Evolutionary conservation across 2,888 invertebrate species (phyloP), one percentile per base, ranked within the genome.

Genomic region (Tenthredo notha): DNA sequence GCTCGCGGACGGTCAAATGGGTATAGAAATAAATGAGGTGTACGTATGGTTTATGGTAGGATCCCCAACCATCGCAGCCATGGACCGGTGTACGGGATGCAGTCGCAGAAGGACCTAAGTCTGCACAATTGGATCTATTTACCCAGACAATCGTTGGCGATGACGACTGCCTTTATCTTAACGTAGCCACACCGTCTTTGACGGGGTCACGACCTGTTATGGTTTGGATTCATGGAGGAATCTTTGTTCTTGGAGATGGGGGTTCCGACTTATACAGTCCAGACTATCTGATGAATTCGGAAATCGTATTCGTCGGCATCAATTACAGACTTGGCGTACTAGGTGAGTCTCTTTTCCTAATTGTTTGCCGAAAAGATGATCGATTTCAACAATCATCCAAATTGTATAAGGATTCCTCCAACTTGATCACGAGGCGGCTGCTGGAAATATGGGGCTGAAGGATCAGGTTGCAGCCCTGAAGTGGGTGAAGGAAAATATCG

Each of bases 11-110:
- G 40, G n/a, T 43, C 12, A 12, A 15, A 43, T 43, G n/a, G 21
- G n/a, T 74, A 74, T 12, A 40, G 37, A n/a, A 21, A 21, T 43
- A 40, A 47, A 2, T 40, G 0, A 15, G 33, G n/a, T 37, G 33
- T 15, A 70, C 47, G 47, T 47, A 47, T 43, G 29, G 10, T 21
- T 21, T 43, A 74, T 74, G 72, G 93, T 84, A 92, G 91, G 94
- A 94, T 7, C 95, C 95, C 0, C 90, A 90, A 72, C 92, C 94
- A 1, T 91, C 91, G 0, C 90, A 91, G 40, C 88, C 93, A 40
- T 95, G 95, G 95, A 87, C 87, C 0, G 92, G 90, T 0, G 88
- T 94, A 0, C 87, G 93, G 85, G 94, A 95, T 87, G 94, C 94
- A 58, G 92, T 93, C 0, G 88, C 90, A 6, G 90, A 93, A 65